Evolutionary conservation across 2,888 invertebrate species (phyloP).

Genomic region (Caenorhabditis parvicauda): DNA sequence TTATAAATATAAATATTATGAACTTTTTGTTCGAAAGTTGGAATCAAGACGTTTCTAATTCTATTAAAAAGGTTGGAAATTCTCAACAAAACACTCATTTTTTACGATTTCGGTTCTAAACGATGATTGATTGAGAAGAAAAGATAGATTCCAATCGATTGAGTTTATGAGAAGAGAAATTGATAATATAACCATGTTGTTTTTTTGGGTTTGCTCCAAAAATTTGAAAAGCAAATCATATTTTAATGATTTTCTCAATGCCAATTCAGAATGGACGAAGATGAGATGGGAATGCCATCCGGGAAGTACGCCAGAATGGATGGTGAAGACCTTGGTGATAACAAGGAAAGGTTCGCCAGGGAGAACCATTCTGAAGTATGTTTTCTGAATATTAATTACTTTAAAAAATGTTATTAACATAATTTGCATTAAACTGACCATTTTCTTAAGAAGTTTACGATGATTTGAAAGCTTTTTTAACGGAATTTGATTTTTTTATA

Average conservation of each 20-base stretch:
- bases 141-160: neutral
- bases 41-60: too few relatives aligned
- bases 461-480: too few relatives aligned
- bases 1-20: too few relatives aligned
- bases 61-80: too few relatives aligned
- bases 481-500: too few relatives aligned
- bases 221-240: neutral
- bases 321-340: constrained; percentile 38
- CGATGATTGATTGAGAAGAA: neutral
- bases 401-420: too few relatives aligned
- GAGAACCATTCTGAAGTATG: constrained; percentile 58
- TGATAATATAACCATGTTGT: neutral
- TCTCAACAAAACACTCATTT: too few relatives aligned
- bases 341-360: constrained; percentile 58
- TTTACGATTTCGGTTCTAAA: too few relatives aligned
- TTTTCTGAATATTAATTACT: neutral
- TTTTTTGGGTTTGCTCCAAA: neutral
- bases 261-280: constrained; percentile 39
- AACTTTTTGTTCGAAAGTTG: too few relatives aligned
- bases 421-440: too few relatives aligned
- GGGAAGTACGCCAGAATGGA: constrained; percentile 52
- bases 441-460: too few relatives aligned
- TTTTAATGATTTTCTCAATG: constrained; percentile 2
- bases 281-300: constrained; percentile 39
- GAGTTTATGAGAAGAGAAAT: neutral